phyloP scores from a whole-genome alignment of 2,113 vertebrate genomes.

The Pionites leucogaster region DNA sequence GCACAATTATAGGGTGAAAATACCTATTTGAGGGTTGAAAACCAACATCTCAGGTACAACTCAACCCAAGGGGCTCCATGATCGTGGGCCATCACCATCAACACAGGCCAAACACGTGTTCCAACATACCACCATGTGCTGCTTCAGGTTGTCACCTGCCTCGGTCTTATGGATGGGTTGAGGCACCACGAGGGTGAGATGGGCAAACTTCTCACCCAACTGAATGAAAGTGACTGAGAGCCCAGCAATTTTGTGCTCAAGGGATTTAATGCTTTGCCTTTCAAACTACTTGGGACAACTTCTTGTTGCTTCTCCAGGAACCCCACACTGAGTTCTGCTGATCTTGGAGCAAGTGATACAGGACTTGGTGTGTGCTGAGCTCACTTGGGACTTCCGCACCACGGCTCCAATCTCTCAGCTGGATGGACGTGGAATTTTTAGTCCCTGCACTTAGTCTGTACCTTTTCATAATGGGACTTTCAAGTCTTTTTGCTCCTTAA shows the following conservation, averaged over 20 bases:
- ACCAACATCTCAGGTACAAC: not conserved
- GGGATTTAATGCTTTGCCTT: not conserved
- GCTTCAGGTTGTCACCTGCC: not conserved
- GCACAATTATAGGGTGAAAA: not conserved
- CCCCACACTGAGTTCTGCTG: not conserved
- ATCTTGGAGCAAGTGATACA: not conserved
- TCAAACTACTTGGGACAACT: not conserved
- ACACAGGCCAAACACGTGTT: not conserved
- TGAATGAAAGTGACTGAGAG: not conserved
- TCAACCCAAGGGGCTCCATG: not conserved
- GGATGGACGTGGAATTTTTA: not conserved
- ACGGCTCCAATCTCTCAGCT: not conserved
- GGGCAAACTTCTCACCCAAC: rapidly evolving
- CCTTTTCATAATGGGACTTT: not conserved
- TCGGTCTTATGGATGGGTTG: not conserved
- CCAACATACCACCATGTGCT: not conserved
- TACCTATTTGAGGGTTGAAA: not conserved
- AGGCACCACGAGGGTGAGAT: rapidly evolving
- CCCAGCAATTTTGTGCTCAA: not conserved
- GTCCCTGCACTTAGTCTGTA: rapidly evolving
- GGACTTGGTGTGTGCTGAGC: rapidly evolving
- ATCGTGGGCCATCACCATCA: not conserved
- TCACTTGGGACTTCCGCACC: not conserved
- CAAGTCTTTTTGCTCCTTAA: not conserved
- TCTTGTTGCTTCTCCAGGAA: not conserved